A percentile compares a stretch with the other conserved stretches of the same genome.
Conservation (phyloP, 2,888 invertebrate genomes). For the Hemicrepidius hirtus region DNA sequence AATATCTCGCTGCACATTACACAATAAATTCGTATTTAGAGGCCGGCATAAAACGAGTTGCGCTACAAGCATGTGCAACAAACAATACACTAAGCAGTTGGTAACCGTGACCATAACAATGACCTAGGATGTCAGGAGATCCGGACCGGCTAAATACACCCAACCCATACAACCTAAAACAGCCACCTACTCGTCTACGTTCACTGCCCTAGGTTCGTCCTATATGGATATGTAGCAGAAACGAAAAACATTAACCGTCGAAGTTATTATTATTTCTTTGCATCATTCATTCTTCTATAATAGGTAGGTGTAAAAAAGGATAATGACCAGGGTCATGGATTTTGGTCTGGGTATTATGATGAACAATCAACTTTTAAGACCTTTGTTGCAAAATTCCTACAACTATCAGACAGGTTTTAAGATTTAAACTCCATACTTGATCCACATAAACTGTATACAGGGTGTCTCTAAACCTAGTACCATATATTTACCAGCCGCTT, state of each 20-base stretch:
- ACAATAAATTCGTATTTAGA: neutral
- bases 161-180: slow-evolving; percentile 22
- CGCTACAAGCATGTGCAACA: slow-evolving; percentile 24
- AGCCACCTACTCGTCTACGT: slow-evolving; percentile 17
- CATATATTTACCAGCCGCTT: too few relatives aligned
- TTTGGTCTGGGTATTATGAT: too few relatives aligned
- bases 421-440: too few relatives aligned
- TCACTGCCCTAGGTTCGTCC: slow-evolving; percentile 5
- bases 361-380: too few relatives aligned
- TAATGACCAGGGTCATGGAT: neutral
- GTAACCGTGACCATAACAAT: slow-evolving; percentile 31
- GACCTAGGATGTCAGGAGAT: slow-evolving; percentile 20
- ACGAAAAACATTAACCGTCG: neutral
- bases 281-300: neutral
- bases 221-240: slow-evolving; percentile 10
- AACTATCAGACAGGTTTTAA: too few relatives aligned
- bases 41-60: slow-evolving; percentile 3
- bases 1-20: neutral
- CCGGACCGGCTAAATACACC: slow-evolving; percentile 13
- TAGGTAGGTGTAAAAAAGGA: neutral
- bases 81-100: slow-evolving; percentile 15
- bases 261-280: neutral
- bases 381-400: too few relatives aligned
- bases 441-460: too few relatives aligned
- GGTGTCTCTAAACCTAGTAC: too few relatives aligned